A percentile compares a stretch with the other conserved stretches of the same genome.
phyloP scores from a whole-genome alignment of 64 coral and sea anemone genomes.

The Montipora cactus region DNA sequence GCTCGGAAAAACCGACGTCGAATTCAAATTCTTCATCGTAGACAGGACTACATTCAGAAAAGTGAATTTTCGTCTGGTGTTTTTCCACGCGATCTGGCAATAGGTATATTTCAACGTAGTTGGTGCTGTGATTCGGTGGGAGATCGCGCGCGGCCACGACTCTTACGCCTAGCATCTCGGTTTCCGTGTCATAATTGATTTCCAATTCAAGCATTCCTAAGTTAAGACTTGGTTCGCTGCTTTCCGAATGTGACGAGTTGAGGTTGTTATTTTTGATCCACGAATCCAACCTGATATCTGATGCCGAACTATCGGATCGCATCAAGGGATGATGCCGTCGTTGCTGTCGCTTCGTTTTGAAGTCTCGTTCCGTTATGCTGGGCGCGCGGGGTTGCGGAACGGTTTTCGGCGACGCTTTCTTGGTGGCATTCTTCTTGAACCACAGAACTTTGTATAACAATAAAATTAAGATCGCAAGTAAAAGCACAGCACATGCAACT shows the following conservation, averaged over 20 bases:
- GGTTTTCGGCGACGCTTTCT: neutral
- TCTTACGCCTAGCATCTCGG: conserved; percentile 67
- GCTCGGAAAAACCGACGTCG: conserved; percentile 81
- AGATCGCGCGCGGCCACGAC: conserved; percentile 76
- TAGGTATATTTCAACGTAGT: conserved; percentile 85
- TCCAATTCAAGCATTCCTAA: conserved; percentile 84
- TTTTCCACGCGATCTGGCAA: conserved; percentile 84
- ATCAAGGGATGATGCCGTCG: conserved; percentile 79
- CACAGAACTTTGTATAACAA: conserved; percentile 83
- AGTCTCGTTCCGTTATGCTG: conserved; percentile 36
- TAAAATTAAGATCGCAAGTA: conserved; percentile 67
- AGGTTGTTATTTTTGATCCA: conserved; percentile 33
- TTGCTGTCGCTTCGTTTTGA: conserved; percentile 34
- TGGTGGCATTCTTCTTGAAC: conserved; percentile 29
- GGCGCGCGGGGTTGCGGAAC: conserved; percentile 15
- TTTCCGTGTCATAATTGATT: conserved; percentile 73
- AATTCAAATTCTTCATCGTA: conserved; percentile 88
- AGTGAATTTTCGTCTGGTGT: conserved; percentile 81
- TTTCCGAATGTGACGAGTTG: conserved; percentile 61
- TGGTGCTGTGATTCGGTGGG: conserved; percentile 39
- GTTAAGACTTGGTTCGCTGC: conserved; percentile 39
- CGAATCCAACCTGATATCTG: conserved; percentile 25
- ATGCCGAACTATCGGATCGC: conserved; percentile 79
- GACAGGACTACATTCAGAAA: conserved; percentile 80
- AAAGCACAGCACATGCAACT: conserved; percentile 69